Conservation (phyloP, 1,140 invertebrate species). For the Himalopsyche phryganea region DNA sequence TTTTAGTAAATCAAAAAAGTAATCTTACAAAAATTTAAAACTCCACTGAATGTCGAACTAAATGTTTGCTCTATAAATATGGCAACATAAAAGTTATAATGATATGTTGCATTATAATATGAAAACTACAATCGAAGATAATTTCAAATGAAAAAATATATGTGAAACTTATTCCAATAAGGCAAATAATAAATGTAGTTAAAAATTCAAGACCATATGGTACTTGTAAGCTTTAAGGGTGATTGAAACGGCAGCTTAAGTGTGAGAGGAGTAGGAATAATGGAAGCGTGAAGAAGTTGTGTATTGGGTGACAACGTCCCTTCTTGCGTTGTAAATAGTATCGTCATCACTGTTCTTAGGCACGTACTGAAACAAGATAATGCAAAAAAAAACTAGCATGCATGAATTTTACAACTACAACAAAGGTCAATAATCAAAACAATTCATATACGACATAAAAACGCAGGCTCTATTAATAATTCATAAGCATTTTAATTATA, state of each 20-base stretch:
- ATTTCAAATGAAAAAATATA: too few species aligned
- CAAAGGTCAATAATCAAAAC: neutral
- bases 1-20: too few species aligned
- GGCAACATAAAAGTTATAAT: too few species aligned
- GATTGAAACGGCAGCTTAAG: neutral
- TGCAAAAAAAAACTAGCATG: slow-evolving; percentile 23
- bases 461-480: slow-evolving; percentile 1
- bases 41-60: too few species aligned
- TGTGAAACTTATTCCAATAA: too few species aligned
- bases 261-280: neutral
- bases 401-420: slow-evolving; percentile 1
- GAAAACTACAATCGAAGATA: too few species aligned
- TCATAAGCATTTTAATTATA: neutral
- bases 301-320: slow-evolving; percentile 5
- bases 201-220: too few species aligned
- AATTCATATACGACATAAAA: neutral
- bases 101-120: too few species aligned
- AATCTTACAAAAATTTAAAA: too few species aligned
- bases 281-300: slow-evolving; percentile 3
- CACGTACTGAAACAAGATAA: slow-evolving; percentile 20
- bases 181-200: too few species aligned
- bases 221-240: neutral
- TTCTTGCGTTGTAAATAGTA: slow-evolving; percentile 3
- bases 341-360: slow-evolving; percentile 9
- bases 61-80: too few species aligned